Percentiles rank a stretch among this genome's conserved stretches.
phyloP scores from a whole-genome alignment of 2,113 vertebrate genomes.

The Chitala chitala region DNA sequence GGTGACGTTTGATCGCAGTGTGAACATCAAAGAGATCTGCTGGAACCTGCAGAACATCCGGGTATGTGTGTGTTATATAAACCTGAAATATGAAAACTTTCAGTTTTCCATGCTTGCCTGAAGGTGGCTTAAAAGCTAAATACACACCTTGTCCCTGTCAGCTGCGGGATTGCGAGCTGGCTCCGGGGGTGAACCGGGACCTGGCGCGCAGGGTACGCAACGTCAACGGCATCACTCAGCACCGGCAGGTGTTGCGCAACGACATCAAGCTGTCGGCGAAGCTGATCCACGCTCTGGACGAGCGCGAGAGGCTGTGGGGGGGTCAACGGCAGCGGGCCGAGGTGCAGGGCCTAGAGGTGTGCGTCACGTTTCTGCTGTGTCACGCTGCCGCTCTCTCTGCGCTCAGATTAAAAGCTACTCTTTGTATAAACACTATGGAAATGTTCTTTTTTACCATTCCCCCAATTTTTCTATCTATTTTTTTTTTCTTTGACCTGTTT shows the following conservation, averaged over 20 bases:
- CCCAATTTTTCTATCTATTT: background rate
- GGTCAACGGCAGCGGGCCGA: conserved; percentile 57
- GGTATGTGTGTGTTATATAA: conserved; percentile 54
- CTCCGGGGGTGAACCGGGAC: conserved; percentile 82
- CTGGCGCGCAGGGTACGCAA: conserved; percentile 79
- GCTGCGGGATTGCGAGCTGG: conserved; percentile 85
- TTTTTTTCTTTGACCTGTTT: background rate
- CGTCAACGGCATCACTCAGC: conserved; percentile 80
- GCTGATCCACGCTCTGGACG: conserved; percentile 80
- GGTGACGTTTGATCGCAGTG: conserved; percentile 83
- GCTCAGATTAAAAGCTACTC: too few relatives aligned
- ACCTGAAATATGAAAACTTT: too few relatives aligned
- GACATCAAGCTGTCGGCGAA: conserved; percentile 87
- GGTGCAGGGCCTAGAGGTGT: conserved; percentile 50
- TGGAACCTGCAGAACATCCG: conserved; percentile 91
- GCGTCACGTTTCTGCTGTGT: background rate
- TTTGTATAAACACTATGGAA: too few relatives aligned
- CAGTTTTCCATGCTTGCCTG: too few relatives aligned
- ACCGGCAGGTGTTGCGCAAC: conserved; percentile 83
- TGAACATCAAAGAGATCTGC: conserved; percentile 89
- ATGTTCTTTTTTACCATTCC: too few relatives aligned
- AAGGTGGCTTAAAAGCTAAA: too few relatives aligned
- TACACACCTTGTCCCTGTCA: conserved; percentile 37
- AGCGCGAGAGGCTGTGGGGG: conserved; percentile 76
- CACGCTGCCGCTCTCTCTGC: too few relatives aligned